Base-by-base conservation (phyloP, 2,797 vertebrate genomes). In the Darevskia nairensis region DNA sequence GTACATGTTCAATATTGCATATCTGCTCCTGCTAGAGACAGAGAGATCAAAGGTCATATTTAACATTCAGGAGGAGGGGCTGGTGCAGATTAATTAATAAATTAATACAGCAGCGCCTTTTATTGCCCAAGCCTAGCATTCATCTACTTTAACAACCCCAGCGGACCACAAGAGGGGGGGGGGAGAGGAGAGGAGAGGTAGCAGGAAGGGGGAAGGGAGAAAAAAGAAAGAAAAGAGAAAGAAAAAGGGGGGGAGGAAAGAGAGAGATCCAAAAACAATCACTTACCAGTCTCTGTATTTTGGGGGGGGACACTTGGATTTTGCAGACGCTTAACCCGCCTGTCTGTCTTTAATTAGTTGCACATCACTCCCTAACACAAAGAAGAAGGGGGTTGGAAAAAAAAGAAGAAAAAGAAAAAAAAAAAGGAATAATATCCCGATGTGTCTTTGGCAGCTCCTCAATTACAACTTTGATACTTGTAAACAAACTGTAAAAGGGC, bases 11-110 rank as follows among this genome's bases (percentile, higher is more conserved):
- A 92, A 95, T 94, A 96, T 90, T 92, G 93, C 95, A 95, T 90
- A 94, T 95, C 97, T 97, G 96, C 93, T 97, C 50, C 96, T 96
- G 96, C 94, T 95, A 95, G 92, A 97, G 97, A 97, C 97, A 96
- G 91, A 94, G 96, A 97, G 98, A 98, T 97, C 98, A 98, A 98
- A 98, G 98, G 98, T 98, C 98, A 98, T 96, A 95, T 96, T 97
- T 96, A 96, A 94, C 96, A 96, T 96, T 96, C 96, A 95, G 94
- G 96, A 96, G 95, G 95, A 97, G 96, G 97, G 96, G 96, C 96
- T 88, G 97, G 96, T 94, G 96, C 96, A 95, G 96, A 97, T 96
- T 97, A 97, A 97, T 96, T 97, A 96, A 97, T 97, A 95, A 97
- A 97, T 95, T 96, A 97, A 97, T 97, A 96, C 95, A 96, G 96